Conservation (phyloP, 1,140 invertebrate genomes). For the Monomorium pharaonis region DNA sequence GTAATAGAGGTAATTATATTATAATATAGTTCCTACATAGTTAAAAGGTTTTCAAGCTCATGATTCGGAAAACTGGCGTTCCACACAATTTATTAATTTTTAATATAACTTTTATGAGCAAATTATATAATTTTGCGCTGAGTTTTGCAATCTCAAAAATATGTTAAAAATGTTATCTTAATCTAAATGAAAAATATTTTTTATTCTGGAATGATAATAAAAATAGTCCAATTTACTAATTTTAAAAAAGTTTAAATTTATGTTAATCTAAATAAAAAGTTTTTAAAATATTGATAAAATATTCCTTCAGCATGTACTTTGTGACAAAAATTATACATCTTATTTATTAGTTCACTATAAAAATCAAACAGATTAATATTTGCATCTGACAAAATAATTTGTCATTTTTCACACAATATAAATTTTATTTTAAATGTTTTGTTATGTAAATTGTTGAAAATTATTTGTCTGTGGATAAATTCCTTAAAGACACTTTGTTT, state of each 20-base stretch:
- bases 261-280: background rate
- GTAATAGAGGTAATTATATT: constrained; percentile 18
- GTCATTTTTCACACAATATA: background rate
- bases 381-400: background rate
- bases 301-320: background rate
- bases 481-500: background rate
- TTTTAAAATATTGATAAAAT: background rate
- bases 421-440: background rate
- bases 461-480: background rate
- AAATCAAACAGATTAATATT: background rate
- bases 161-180: background rate
- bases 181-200: background rate
- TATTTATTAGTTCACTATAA: background rate
- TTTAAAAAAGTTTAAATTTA: background rate
- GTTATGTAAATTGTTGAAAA: background rate
- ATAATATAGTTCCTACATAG: constrained; percentile 8
- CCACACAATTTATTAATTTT: background rate
- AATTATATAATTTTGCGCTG: background rate
- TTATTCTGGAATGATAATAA: background rate
- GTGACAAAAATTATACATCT: background rate
- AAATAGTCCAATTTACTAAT: background rate
- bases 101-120: background rate
- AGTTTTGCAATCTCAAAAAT: background rate
- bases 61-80: background rate
- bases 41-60: constrained; percentile 22